phyloP scores from a whole-genome alignment of 2,113 vertebrate genomes.

The Fregata magnificens region DNA sequence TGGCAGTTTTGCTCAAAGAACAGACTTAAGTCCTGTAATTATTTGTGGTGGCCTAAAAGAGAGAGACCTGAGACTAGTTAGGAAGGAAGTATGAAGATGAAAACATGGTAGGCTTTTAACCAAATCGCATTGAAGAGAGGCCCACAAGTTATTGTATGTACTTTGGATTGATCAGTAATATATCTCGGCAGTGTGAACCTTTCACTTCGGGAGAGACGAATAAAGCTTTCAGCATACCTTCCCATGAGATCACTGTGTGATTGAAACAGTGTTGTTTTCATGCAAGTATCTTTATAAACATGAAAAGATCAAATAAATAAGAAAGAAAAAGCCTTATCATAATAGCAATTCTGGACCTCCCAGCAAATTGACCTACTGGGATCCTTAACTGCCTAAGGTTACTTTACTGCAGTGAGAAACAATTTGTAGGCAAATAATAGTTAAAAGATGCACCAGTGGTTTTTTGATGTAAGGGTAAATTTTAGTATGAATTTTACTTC shows the following conservation, averaged over 20 bases:
- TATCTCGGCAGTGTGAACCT: rapidly evolving
- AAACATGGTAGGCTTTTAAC: neutral
- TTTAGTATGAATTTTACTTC: neutral
- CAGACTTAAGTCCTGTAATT: neutral
- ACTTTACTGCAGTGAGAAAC: neutral
- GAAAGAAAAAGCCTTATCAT: neutral
- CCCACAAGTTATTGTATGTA: neutral
- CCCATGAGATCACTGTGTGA: neutral
- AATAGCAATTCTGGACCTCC: neutral
- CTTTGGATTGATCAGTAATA: neutral
- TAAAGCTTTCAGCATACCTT: neutral
- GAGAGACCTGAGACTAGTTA: neutral
- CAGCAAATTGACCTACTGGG: rapidly evolving
- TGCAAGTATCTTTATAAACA: neutral
- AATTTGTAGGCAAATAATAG: neutral
- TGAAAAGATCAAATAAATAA: neutral
- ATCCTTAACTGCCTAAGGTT: neutral
- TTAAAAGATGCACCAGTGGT: neutral
- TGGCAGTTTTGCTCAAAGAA: neutral
- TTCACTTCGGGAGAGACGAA: neutral
- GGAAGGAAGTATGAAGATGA: neutral
- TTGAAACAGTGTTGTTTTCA: neutral
- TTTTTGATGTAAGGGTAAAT: neutral
- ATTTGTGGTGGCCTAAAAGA: neutral
- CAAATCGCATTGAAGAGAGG: neutral